Evolutionary conservation across 2,888 invertebrate genomes (phyloP), one percentile per base, ranked within the genome.

Genomic region (Meandrusa payeni): DNA sequence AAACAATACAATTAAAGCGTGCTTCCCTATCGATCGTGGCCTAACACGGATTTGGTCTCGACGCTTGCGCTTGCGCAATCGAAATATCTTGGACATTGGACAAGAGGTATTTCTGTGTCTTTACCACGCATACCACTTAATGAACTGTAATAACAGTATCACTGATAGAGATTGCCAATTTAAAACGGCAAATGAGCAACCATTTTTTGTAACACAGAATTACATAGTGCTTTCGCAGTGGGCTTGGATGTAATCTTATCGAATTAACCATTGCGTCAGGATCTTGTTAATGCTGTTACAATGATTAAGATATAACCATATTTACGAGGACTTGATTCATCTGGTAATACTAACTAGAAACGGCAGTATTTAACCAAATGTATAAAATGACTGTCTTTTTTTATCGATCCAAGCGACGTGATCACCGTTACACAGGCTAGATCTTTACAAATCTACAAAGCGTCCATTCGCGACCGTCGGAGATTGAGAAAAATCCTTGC

Each of bases 1-100:
- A 62, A 61, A 72, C 75, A 70, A 70, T 72, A 67, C 64, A 66
- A 70, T 65, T 62, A 63, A 63, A 60, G 50, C 54, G 34, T 60
- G 58, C 63, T 68, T 67, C 69, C 55, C 62, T 67, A 64, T 67
- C 70, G 55, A 52, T 55, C 58, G 61, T 65, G 70, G 67, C 68
- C 66, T 68, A 64, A 66, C 69, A 69, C 65, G 67, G 66, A 58
- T 55, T 60, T 48, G 59, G 60, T 55, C 40, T 19, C 28, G 39
- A 37, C 27, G 39, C 47, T 41, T 51, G 54, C 55, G 37, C 39
- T 72, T 67, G 61, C 69, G 56, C 64, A 74, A 73, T 63, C 50
- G 33, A 44, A 46, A 42, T 27, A 13, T 39, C 46, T 50, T 26
- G 42, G 38, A 45, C 50, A 29, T 46, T 27, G 34, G 42, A 50